phyloP scores from a whole-genome alignment of 64 coral and sea anemone species.

The Montipora cactus region DNA sequence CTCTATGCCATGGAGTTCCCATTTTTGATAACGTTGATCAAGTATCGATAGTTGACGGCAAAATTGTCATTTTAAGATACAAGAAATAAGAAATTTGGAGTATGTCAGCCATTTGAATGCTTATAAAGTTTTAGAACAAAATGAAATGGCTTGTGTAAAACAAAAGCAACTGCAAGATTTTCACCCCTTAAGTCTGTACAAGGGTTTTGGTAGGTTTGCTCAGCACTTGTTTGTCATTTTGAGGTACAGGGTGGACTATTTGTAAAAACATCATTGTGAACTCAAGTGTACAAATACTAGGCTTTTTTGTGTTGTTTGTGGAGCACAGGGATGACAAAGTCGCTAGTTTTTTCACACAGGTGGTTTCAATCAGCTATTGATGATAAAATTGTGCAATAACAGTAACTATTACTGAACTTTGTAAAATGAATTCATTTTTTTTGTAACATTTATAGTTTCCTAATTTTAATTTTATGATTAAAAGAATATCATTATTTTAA shows the following conservation, averaged over 20 bases:
- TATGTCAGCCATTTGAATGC: constrained; percentile 71
- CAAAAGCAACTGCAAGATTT: constrained; percentile 34
- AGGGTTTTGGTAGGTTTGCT: constrained; percentile 36
- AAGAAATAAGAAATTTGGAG: not conserved
- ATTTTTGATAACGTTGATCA: constrained; percentile 58
- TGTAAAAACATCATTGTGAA: not conserved
- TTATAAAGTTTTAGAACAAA: constrained; percentile 34
- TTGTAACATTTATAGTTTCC: too few species aligned
- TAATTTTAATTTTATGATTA: too few species aligned
- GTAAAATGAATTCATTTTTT: too few species aligned
- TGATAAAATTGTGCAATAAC: too few species aligned
- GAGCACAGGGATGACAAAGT: too few species aligned
- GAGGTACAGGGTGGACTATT: constrained; percentile 43
- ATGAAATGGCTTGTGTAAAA: constrained; percentile 13
- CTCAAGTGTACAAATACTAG: too few species aligned
- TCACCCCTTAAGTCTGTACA: constrained; percentile 32
- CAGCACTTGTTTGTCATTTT: constrained; percentile 26
- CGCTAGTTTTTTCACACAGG: too few species aligned
- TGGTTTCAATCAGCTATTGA: too few species aligned
- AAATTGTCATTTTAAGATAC: constrained; percentile 51
- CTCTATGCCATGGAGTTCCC: constrained; percentile 59
- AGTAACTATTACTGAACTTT: too few species aligned
- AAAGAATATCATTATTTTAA: too few species aligned
- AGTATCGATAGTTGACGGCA: constrained; percentile 59
- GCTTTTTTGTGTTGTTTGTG: too few species aligned